Conservation (phyloP, 2,797 vertebrate species). For the Hirundo rustica region DNA sequence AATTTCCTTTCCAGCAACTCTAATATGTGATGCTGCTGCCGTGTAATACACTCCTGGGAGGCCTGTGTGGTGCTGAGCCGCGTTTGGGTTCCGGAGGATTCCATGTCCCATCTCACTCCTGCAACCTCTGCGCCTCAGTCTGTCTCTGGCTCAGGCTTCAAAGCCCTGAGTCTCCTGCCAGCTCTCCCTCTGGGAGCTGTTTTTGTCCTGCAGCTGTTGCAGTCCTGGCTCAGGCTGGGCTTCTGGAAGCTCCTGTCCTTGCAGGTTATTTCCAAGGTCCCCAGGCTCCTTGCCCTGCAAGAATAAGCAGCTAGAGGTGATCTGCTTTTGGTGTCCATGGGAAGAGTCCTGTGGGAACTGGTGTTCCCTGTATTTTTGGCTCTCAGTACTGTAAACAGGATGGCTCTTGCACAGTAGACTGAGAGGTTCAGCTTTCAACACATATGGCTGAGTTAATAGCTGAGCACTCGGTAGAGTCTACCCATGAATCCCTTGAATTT, state of each 20-base stretch:
- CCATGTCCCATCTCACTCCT: neutral
- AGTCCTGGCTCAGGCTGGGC: neutral
- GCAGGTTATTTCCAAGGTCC: neutral
- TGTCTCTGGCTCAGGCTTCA: neutral
- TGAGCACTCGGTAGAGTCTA: neutral
- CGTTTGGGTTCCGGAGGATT: neutral
- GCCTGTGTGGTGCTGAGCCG: neutral
- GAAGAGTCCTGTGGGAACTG: neutral
- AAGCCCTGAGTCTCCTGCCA: neutral
- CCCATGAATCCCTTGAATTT: neutral
- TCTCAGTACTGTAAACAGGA: neutral
- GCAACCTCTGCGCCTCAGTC: neutral
- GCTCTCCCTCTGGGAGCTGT: neutral
- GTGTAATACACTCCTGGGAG: neutral
- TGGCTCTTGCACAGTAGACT: neutral
- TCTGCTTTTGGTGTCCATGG: neutral
- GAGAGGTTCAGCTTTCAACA: neutral
- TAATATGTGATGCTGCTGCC: neutral
- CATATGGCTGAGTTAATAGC: neutral
- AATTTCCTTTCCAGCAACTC: neutral
- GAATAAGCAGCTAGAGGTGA: neutral
- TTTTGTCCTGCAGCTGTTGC: conserved; percentile 26
- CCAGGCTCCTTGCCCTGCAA: neutral
- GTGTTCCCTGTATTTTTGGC: neutral
- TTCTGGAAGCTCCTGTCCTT: neutral